Conservation (phyloP, 2,113 vertebrate genomes). For the Machaerirhynchus nigripectus region DNA sequence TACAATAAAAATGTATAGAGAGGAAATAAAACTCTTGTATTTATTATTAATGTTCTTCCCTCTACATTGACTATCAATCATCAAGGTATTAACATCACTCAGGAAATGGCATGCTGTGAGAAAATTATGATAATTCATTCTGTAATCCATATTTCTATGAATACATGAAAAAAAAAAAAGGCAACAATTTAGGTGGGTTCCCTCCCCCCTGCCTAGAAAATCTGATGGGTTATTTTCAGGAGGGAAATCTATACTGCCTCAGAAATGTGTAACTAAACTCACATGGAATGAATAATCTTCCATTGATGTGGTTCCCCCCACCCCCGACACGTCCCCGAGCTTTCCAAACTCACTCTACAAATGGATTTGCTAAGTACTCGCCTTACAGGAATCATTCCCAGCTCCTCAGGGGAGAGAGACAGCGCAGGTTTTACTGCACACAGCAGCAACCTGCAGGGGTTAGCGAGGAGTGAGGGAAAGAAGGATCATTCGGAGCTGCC, state of each 20-base stretch:
- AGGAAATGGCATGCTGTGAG: neutral
- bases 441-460: neutral
- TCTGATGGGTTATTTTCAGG: neutral
- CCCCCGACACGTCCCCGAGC: rapidly evolving
- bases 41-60: neutral
- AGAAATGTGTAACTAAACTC: neutral
- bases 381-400: neutral
- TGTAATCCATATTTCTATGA: neutral
- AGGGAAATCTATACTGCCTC: neutral
- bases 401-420: neutral
- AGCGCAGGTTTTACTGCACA: neutral
- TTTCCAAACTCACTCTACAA: neutral
- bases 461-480: neutral
- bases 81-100: neutral
- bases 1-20: neutral
- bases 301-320: neutral
- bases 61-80: neutral
- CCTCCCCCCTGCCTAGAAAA: neutral
- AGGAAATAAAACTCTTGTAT: neutral
- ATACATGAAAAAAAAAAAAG: neutral
- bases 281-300: neutral
- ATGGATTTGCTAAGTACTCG: constrained; percentile 2
- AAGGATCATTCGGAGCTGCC: neutral
- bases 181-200: neutral
- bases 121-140: neutral